phyloP scores from a whole-genome alignment of 1,140 invertebrate species.

The Drosophila chauvacae region DNA sequence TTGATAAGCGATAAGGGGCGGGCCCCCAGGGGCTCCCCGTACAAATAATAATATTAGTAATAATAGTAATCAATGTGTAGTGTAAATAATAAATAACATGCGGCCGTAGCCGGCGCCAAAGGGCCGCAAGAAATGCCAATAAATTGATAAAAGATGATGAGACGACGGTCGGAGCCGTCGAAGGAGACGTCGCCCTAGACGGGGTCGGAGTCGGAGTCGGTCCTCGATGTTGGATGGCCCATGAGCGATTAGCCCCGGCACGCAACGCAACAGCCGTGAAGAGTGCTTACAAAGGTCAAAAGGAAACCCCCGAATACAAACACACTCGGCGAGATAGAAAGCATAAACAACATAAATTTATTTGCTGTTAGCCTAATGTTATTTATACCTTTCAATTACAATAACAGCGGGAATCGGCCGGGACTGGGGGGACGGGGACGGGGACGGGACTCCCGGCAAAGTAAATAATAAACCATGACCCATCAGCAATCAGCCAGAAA shows the following conservation, averaged over 20 bases:
- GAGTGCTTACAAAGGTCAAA: constrained; percentile 73
- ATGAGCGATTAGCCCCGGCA: constrained; percentile 65
- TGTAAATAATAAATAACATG: constrained; percentile 80
- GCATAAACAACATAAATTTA: constrained; percentile 78
- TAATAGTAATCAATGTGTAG: constrained; percentile 80
- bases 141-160: constrained; percentile 81
- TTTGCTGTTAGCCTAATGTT: constrained; percentile 83
- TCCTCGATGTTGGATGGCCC: constrained; percentile 43
- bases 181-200: no score
- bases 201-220: constrained; percentile 1
- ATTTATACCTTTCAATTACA: constrained; percentile 83
- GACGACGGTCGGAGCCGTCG: constrained; percentile 23
- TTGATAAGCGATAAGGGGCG: constrained; percentile 63
- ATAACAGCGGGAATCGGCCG: constrained; percentile 56
- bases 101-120: constrained; percentile 10
- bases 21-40: constrained; percentile 4
- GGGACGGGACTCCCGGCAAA: constrained; percentile 25
- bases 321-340: constrained; percentile 47
- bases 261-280: constrained; percentile 54
- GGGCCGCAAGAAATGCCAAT: constrained; percentile 67
- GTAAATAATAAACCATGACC: constrained; percentile 82
- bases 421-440: neutral
- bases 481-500: constrained; percentile 76
- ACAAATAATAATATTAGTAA: constrained; percentile 78
- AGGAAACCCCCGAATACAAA: constrained; percentile 46